Evolutionary conservation across 2,888 invertebrate species (phyloP), one percentile per base, ranked within the genome.

Genomic region (Ophion ellenae): DNA sequence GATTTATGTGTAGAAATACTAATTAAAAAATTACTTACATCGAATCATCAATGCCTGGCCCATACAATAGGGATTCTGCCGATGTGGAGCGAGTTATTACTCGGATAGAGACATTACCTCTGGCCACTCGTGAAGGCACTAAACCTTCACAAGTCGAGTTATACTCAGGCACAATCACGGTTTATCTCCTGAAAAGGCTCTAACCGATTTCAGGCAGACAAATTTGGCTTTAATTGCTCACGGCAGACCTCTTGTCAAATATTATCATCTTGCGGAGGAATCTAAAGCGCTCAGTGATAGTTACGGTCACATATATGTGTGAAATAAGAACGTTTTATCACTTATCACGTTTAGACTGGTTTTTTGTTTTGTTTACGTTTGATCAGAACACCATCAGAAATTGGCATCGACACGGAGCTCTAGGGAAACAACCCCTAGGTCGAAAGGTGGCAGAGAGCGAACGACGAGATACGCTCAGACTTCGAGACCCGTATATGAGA

Each of bases 151-250:
- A 28, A 63, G 63, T 20, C 20, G 63, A 63, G 28, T 63, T 63
- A 63, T 63, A 11, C 63, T 63, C 28, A 28, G 10, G 9, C 63
- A 63, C 24, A 28, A 63, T 24, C 4, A 61, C 57, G 57, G 14
- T 17, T 57, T 57, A 57, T 61, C 61, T 61, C 61, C 61, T 61
- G 20, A 61, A 61, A 61, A 61, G 61, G 24, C 61, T 5, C 61
- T 61, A 61, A 61, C 61, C 61, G 2, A 7, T 61, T 61, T 61
- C 20, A 61, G n/a, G 61, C 61, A 61, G 20, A 40, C 40, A 40
- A 40, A 40, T 40, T 40, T 40, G 40, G 9, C 4, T 20, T 20
- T 63, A 28, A 20, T 61, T 24, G 61, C 61, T 61, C 20, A 61
- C 40, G 40, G 40, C 40, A 40, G 40, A 40, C 9, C 40, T 40